These are phyloP conservation scores for Ophiothrix spiculata DNA, from an alignment of 35 echinoderm and acorn worm species.

Conservation along the genomic window DNA sequence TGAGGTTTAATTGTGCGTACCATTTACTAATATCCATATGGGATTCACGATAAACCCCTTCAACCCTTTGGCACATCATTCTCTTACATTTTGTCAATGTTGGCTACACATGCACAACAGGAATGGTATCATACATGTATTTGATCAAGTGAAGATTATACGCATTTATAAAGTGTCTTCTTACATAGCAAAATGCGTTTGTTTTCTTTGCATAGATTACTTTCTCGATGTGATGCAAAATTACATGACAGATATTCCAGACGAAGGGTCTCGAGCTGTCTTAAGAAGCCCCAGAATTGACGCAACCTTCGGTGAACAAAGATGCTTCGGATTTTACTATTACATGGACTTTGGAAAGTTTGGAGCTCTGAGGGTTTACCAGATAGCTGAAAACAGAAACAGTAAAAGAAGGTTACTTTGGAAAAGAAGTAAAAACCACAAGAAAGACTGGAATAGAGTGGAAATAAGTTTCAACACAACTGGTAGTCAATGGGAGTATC, in stretches of 20 bases:
- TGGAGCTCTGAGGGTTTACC: neutral
- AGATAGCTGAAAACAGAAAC: neutral
- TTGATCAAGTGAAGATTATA: too few species aligned
- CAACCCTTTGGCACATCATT: too few species aligned
- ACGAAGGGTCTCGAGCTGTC: neutral
- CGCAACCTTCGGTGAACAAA: neutral
- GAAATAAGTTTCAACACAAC: neutral
- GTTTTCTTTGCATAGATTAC: neutral
- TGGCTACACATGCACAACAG: too few species aligned
- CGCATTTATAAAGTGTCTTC: too few species aligned
- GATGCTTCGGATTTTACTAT: neutral
- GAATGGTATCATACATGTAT: too few species aligned
- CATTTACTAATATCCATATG: too few species aligned
- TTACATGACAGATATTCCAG: neutral
- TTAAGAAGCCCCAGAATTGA: neutral
- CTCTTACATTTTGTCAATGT: too few species aligned
- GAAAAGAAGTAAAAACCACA: neutral
- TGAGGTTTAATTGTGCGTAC: too few species aligned
- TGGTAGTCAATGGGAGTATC: neutral
- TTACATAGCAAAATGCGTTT: too few species aligned
- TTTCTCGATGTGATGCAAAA: neutral
- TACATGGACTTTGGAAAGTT: neutral
- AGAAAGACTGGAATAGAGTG: neutral
- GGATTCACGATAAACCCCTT: too few species aligned
- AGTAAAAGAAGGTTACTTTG: neutral